Base-by-base conservation (phyloP, 2,113 vertebrate species). In the Otis tarda region DNA sequence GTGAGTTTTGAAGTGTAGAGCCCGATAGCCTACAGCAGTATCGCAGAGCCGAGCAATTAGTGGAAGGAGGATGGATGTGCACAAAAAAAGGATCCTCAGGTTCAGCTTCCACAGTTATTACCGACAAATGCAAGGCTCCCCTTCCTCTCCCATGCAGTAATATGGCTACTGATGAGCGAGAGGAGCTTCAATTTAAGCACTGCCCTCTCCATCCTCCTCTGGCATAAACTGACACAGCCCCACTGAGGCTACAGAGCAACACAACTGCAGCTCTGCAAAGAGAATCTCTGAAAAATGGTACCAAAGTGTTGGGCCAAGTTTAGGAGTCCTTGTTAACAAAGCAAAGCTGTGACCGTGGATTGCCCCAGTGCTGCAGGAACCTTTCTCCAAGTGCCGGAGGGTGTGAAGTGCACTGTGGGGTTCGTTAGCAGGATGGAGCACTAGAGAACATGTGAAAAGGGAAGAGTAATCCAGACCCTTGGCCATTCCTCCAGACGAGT, bases 21-120 rank as follows among this genome's bases (percentile, higher is more conserved):
- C 82, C 75, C 5, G 5, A 31, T 41, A 92, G 69, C 92, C 88
- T 59, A 31, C 70, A 88, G 93, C 69, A 83, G 20, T 50, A 69
- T 50, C 35, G 77, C 49, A 70, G 43, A 85, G 69, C 31, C 33
- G 45, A 85, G 92, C 78, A 79, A 89, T 95, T 95, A 93, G 75
- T 4, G 33, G 53, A 37, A 30, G 41, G 49, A 50, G n/a, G 68
- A 43, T 1, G 6, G 88, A 83, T 50, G 55, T 17, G 45, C 41
- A 25, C 39, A 69, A 47, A 71, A 71, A 22, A 78, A 81, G 35
- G 53, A 85, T 83, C 47, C 61, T 68, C 3, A 3, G 61, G 37
- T 47, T 89, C 59, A 79, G 43, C 31, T 71, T 82, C 45, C 68
- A 49, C 15, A 33, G 83, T 35, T 67, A 30, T 45, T 81, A 27